These are phyloP conservation scores for Phocoena phocoena DNA, from an alignment of 2,113 vertebrate genomes.

Conservation along the genomic window DNA sequence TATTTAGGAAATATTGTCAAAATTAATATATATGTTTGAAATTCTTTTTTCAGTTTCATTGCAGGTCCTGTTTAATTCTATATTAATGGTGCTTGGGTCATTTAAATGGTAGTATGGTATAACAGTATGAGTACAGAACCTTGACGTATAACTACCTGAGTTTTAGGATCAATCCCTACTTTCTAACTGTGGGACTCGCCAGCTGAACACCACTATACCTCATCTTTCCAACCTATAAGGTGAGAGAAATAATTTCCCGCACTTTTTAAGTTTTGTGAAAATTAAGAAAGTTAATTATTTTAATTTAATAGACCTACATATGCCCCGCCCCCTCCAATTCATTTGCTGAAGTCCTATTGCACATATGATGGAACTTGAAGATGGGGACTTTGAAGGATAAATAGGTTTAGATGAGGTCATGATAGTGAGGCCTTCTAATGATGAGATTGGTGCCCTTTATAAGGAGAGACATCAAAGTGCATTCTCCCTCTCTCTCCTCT, in stretches of 20 bases:
- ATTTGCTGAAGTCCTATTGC: not conserved
- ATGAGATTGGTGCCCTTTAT: not conserved
- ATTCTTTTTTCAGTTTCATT: not conserved
- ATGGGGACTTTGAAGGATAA: not conserved
- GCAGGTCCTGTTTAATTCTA: not conserved
- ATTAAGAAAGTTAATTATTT: not conserved
- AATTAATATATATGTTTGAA: not conserved
- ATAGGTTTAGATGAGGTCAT: not conserved
- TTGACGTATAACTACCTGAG: not conserved
- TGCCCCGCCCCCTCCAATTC: not conserved
- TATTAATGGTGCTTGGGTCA: not conserved
- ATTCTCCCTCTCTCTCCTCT: not conserved
- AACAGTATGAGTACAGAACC: not conserved
- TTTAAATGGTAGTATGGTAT: not conserved
- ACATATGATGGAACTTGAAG: not conserved
- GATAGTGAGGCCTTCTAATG: not conserved
- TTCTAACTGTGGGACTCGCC: not conserved
- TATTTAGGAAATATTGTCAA: not conserved
- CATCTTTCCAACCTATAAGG: not conserved
- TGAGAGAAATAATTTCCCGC: not conserved
- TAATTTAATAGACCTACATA: not conserved
- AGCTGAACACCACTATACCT: not conserved
- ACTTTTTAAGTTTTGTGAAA: not conserved
- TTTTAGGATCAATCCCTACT: not conserved
- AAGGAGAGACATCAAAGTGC: not conserved